Evolutionary conservation across 2,797 vertebrate genomes (phyloP).

Genomic region (Callimico goeldii): DNA sequence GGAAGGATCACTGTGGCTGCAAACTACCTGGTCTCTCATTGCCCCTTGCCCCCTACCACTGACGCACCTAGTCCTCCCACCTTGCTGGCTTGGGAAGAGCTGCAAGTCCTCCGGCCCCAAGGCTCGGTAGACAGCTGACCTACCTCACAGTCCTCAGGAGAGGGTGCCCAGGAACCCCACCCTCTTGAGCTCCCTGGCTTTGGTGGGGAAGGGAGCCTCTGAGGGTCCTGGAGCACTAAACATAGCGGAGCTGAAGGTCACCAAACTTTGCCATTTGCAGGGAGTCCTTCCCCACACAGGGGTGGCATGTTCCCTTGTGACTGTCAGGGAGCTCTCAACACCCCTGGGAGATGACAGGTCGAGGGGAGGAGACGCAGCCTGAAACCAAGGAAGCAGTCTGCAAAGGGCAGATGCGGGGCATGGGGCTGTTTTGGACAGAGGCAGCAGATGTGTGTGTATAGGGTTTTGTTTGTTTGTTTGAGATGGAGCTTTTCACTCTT

Average conservation of each 20-base stretch:
- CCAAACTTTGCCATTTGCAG: background rate
- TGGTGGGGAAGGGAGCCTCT: too few relatives aligned
- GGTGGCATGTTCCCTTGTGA: background rate
- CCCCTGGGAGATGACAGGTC: background rate
- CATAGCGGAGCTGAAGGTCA: background rate
- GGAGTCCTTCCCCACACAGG: background rate
- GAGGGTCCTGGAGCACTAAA: background rate
- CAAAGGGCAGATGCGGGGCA: background rate
- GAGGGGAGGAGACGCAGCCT: background rate
- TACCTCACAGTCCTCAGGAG: background rate
- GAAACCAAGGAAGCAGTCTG: background rate
- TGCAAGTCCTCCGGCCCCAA: background rate
- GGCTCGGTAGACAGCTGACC: too few relatives aligned
- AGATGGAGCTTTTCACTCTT: too few relatives aligned
- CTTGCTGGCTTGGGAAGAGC: background rate
- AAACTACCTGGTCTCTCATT: background rate
- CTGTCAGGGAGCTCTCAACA: background rate
- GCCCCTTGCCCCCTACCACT: too few relatives aligned
- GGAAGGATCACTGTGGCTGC: background rate
- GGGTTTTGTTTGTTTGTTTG: too few relatives aligned
- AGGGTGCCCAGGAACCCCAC: too few relatives aligned
- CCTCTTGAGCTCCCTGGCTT: background rate
- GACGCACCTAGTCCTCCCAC: background rate
- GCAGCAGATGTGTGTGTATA: background rate
- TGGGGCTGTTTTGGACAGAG: background rate